These are phyloP conservation scores for Eonycteris spelaea DNA, from an alignment of 2,113 vertebrate genomes.

Conservation along the genomic window DNA sequence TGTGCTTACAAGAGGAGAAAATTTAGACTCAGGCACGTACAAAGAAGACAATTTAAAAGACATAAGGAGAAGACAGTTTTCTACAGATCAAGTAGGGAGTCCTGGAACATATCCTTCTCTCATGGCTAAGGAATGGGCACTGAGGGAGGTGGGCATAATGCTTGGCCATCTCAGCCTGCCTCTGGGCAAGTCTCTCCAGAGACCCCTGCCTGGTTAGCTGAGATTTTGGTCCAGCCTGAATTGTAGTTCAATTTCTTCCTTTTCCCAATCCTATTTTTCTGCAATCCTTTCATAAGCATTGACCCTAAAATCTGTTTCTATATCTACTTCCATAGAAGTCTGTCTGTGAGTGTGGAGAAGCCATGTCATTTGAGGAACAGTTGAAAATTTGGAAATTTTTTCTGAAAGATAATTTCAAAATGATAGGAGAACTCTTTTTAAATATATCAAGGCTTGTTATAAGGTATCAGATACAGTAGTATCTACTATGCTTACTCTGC, in stretches of 20 bases:
- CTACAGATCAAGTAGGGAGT: neutral
- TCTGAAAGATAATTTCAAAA: conserved; percentile 42
- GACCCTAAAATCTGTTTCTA: neutral
- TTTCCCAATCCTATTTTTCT: neutral
- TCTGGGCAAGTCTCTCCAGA: neutral
- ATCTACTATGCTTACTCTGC: neutral
- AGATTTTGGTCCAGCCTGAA: neutral
- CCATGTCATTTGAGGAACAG: neutral
- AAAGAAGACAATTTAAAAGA: neutral
- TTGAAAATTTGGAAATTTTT: neutral
- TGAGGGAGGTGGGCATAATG: neutral
- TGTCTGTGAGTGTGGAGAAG: neutral
- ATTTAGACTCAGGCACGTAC: neutral
- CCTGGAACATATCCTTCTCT: neutral
- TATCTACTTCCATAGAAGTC: neutral
- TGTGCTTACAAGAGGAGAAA: neutral
- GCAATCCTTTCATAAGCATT: neutral
- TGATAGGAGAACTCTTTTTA: neutral
- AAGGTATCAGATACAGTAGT: neutral
- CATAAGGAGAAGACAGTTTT: neutral
- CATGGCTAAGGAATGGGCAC: neutral
- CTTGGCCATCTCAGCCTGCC: neutral
- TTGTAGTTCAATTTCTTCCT: neutral
- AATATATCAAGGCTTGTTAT: conserved; percentile 22
- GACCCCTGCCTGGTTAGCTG: neutral